phyloP scores from a whole-genome alignment of 2,888 invertebrate species.

The Aporophyla lueneburgensis region DNA sequence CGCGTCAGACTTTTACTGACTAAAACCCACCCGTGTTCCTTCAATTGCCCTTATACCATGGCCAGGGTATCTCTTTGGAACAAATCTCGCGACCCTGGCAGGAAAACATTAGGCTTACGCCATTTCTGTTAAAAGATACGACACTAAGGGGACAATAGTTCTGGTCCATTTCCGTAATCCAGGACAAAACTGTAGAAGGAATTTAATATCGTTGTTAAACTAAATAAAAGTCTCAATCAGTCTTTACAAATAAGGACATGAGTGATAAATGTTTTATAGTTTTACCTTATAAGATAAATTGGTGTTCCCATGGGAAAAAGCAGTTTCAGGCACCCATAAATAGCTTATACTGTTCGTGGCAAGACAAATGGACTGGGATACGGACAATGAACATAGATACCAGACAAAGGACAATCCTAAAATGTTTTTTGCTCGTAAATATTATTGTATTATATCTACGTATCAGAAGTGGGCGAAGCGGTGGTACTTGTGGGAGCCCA shows the following conservation, averaged over 20 bases:
- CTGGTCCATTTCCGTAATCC: too few relatives aligned
- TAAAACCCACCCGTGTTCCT: too few relatives aligned
- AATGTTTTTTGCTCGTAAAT: neutral
- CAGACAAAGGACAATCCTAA: neutral
- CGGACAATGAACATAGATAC: neutral
- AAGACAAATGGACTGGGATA: neutral
- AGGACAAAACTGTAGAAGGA: too few relatives aligned
- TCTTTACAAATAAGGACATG: neutral
- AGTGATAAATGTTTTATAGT: conserved; percentile 18
- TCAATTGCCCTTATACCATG: too few relatives aligned
- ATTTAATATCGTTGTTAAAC: neutral
- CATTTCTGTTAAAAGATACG: neutral
- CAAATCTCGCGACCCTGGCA: too few relatives aligned
- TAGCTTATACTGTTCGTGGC: neutral
- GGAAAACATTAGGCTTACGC: too few relatives aligned
- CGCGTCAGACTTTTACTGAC: too few relatives aligned
- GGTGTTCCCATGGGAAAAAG: neutral
- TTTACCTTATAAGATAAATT: neutral
- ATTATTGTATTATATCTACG: conserved; percentile 1
- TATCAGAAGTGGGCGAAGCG: too few relatives aligned
- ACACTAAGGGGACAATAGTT: too few relatives aligned
- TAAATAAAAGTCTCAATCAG: neutral
- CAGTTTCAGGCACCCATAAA: neutral
- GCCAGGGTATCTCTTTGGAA: too few relatives aligned
- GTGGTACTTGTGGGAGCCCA: too few relatives aligned